Evolutionary conservation across 2,113 vertebrate genomes (phyloP).

Genomic region (Ageneiosus marmoratus): DNA sequence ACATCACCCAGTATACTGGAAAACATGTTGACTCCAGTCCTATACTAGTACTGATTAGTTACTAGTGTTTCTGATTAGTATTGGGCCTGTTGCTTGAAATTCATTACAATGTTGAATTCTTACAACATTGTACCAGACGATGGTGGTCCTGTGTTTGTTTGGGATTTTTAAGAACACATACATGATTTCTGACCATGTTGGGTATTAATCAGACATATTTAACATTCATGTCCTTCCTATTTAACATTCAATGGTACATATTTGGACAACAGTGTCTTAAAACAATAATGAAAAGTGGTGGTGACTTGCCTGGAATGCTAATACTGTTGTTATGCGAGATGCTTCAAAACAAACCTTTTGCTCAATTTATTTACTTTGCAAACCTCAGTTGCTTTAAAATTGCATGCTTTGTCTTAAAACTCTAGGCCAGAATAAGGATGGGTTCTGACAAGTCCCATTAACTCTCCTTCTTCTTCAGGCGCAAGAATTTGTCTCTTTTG

Average conservation of each 20-base stretch:
- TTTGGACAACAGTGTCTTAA: not conserved
- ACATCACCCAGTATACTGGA: not conserved
- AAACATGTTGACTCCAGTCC: not conserved
- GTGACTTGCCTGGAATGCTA: not conserved
- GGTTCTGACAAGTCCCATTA: constrained; percentile 2
- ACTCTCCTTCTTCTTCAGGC: not conserved
- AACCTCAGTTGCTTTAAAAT: not conserved
- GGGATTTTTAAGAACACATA: not conserved
- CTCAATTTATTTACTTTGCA: not conserved
- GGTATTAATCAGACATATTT: not conserved
- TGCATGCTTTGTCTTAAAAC: not conserved
- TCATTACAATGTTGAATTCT: not conserved
- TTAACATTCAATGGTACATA: not conserved
- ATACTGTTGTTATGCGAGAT: not conserved
- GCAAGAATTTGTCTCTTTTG: constrained; percentile 16
- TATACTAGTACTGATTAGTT: no score
- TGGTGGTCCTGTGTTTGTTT: not conserved
- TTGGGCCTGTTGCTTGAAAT: not conserved
- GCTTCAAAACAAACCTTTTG: not conserved
- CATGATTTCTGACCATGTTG: not conserved
- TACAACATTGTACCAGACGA: not conserved
- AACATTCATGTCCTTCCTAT: not conserved
- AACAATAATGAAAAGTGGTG: not conserved
- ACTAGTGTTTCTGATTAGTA: not conserved
- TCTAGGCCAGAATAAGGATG: constrained; percentile 13